Evolutionary conservation across 2,888 invertebrate species (phyloP), one percentile per base, ranked within the genome.

Genomic region (Hermaeophaga mercurialis): DNA sequence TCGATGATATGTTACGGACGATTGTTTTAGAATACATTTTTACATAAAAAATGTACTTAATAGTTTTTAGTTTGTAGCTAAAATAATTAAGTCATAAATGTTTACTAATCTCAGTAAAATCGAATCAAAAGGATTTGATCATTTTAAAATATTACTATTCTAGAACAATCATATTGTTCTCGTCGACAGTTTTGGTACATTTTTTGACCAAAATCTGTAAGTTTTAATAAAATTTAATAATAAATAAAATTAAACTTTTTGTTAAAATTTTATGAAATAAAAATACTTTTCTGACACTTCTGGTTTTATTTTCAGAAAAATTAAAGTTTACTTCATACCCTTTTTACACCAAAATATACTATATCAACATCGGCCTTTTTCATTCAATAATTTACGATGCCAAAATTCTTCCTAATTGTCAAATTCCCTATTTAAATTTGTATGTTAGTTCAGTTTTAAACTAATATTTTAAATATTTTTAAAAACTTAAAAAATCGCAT

Each of bases 231-330:
- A 47, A 47, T 36, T 22, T 38, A 36, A 36, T 24, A 22, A 22
- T 47, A 24, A 46, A 46, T 33, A 34, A 11, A 28, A 11, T 12
- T 15, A 8, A 17, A 17, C 7, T 19, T 33, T 46, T 46, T 46
- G 31, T 31, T 46, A 31, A 46, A 46, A 46, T 34, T 46, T 46
- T 46, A 46, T 34, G n/a, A 46, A 46, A 46, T 46, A n/a, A 46
- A 34, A 46, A 44, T 33, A 33, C 46, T 46, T 46, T 46, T 46
- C 33, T 33, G 46, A 46, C 7, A 19, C 18, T 33, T 14, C 17
- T 1, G 15, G 17, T 15, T n/a, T n/a, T n/a, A n/a, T n/a, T n/a
- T n/a, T n/a, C n/a, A n/a, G n/a, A n/a, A n/a, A n/a, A n/a, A n/a
- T n/a, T n/a, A n/a, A n/a, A n/a, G n/a, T n/a, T n/a, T n/a, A n/a